A percentile compares a stretch with the other conserved stretches of the same genome.
These are phyloP conservation scores for Cerceris ruficornis DNA, from an alignment of 2,888 invertebrate species.

Conservation along the genomic window DNA sequence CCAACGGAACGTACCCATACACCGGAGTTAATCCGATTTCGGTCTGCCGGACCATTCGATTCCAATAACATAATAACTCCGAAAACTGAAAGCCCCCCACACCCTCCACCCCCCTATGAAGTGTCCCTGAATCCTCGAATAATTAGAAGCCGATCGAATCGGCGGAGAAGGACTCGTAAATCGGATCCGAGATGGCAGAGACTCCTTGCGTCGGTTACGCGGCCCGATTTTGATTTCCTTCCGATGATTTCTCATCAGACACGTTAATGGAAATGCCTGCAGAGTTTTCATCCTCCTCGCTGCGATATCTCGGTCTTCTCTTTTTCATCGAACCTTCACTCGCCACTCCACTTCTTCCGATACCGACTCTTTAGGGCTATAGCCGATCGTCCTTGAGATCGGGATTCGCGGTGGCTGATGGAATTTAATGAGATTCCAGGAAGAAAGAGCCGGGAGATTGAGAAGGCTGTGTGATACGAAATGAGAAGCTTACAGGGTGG, in stretches of 20 bases:
- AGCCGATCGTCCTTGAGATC: slow-evolving; percentile 12
- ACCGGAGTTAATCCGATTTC: slow-evolving; percentile 72
- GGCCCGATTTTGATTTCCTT: slow-evolving; percentile 60
- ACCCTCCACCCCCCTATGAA: background rate
- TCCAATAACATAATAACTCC: slow-evolving; percentile 75
- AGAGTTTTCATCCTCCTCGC: slow-evolving; percentile 39
- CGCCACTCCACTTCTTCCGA: slow-evolving; percentile 24
- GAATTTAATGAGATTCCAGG: slow-evolving; percentile 36
- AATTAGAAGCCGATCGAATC: too few relatives aligned
- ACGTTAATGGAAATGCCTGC: slow-evolving; percentile 61
- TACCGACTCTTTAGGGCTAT: background rate
- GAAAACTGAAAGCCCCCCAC: slow-evolving; percentile 22
- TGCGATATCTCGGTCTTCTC: background rate
- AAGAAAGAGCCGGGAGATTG: background rate
- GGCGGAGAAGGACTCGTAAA: slow-evolving; percentile 18
- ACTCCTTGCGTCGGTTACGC: slow-evolving; percentile 19
- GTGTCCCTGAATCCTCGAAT: too few relatives aligned
- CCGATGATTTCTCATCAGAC: slow-evolving; percentile 68
- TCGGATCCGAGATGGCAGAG: slow-evolving; percentile 20
- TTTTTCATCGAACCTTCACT: background rate
- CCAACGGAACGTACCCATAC: slow-evolving; percentile 18
- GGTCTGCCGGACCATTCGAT: slow-evolving; percentile 68
- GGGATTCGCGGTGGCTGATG: slow-evolving; percentile 20
- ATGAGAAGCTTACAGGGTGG: too few relatives aligned
- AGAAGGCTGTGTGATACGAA: background rate